Base-by-base conservation (phyloP, 2,113 vertebrate species). In the Mirza zaza region DNA sequence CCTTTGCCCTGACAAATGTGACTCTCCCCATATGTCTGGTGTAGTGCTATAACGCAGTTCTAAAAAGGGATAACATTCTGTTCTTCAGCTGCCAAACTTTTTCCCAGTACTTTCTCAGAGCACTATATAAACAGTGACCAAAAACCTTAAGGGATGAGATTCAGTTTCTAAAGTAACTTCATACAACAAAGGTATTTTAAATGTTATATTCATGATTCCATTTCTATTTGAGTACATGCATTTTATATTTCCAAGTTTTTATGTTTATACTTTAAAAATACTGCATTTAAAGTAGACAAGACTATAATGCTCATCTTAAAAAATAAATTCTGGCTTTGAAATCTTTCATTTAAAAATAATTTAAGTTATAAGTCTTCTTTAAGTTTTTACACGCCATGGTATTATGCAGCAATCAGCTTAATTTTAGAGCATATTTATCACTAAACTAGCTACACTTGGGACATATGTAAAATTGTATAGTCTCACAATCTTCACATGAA, bases 261-360 rank as follows among this genome's bases (percentile, higher is more conserved):
- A 71, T 79, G 59, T 42, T 70, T 87, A 81, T 67, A 79, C 23
- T 32, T 91, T 70, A 36, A 81, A 90, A 93, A 76, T 67, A 65
- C 0, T 59, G 45, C 71, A 88, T 48, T 48, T n/a, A 77, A 93
- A 80, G 23, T 45, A 75, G 45, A 83, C 14, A 55, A 50, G 39
- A 89, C 68, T 34, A 77, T 34, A 94, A 59, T 29, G 18, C 4
- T 73, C 10, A 86, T 70, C 25, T 73, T 71, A 79, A 61, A 77
- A 65, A 91, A 85, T 13, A 77, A 94, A 90, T 59, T 59, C 7
- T 6, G 61, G 25, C 29, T 50, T 87, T 83, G 90, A 36, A 97
- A 71, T 73, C 21, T 94, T 76, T 87, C 63, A 89, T n/a, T 96
- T 63, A 57, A 92, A 87, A 95, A 76, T 61, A 97, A 85, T 25